These are phyloP conservation scores for Paraescarpia echinospica DNA, from an alignment of 1,140 invertebrate species.

Conservation along the genomic window DNA sequence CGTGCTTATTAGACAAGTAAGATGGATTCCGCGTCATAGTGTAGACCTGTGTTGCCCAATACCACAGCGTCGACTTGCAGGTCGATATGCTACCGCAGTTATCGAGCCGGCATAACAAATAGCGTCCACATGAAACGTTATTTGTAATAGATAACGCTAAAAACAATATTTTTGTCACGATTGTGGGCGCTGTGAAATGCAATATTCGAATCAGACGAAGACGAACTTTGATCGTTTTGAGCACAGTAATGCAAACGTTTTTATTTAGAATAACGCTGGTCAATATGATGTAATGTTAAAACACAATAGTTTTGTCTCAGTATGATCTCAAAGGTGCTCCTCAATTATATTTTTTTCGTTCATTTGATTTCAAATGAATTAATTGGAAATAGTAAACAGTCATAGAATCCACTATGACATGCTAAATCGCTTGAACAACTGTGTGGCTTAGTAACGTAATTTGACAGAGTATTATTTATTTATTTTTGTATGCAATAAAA, in stretches of 20 bases:
- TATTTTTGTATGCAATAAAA: too few relatives aligned
- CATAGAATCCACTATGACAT: too few relatives aligned
- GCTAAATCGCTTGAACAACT: too few relatives aligned
- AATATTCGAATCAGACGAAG: neutral
- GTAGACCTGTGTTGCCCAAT: neutral
- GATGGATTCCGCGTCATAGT: neutral
- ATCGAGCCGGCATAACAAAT: neutral
- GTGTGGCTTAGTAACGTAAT: too few relatives aligned
- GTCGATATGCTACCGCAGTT: neutral
- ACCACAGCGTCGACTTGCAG: neutral
- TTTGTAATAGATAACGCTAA: neutral
- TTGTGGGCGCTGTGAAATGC: neutral
- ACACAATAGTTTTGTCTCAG: too few relatives aligned
- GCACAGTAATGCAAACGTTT: neutral
- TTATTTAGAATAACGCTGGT: neutral
- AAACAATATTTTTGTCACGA: neutral
- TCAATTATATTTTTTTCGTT: too few relatives aligned
- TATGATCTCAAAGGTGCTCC: too few relatives aligned
- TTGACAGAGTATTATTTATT: too few relatives aligned
- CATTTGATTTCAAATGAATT: too few relatives aligned
- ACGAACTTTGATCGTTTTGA: neutral
- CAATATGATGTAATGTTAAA: neutral
- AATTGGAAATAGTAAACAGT: too few relatives aligned
- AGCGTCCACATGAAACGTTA: neutral
- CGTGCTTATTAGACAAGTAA: neutral